Evolutionary conservation across 2,888 invertebrate species (phyloP), one percentile per base, ranked within the genome.

Genomic region (Unio pictorum): DNA sequence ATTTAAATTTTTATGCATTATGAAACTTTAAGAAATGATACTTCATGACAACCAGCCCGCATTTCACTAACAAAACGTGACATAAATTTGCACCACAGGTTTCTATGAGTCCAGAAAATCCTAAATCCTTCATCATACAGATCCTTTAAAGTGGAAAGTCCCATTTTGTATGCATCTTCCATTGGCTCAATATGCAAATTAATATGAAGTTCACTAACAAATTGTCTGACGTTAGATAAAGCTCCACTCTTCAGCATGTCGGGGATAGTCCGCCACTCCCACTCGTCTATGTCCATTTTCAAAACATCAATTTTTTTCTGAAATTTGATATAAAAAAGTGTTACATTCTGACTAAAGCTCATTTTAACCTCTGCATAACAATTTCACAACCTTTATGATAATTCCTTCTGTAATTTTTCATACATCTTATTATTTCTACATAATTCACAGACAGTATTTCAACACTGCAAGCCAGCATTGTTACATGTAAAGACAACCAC

Each of bases 221-320:
- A 71, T 64, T 86, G 86, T 17, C 69, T 69, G 0, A 83, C 73
- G 5, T 79, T 64, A 6, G 66, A 56, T 28, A 86, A 60, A 17
- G 77, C 73, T 8, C 78, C 80, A 18, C 76, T 69, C 18, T 74
- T 56, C 45, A 84, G 69, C 55, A 84, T 76, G 55, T 83, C 72
- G 8, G 79, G 79, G n/a, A 84, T 62, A 8, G 82, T 78, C 54
- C 74, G 68, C 84, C 84, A 84, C 63, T 86, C 86, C 80, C 81
- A 84, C 62, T 84, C 82, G 67, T 86, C 86, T 4, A 84, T 78
- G 71, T 86, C 86, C 55, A 86, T 68, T 68, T 86, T 86, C 4
- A 86, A 63, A 61, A 83, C 69, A 34, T 78, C 75, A 26, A 86
- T 71, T 8, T 69, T 69, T 20, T 63, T 75, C 86, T 86, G 78